Evolutionary conservation across 2,888 invertebrate species (phyloP), one percentile per base, ranked within the genome.

Genomic region (Tiliacea citrago): DNA sequence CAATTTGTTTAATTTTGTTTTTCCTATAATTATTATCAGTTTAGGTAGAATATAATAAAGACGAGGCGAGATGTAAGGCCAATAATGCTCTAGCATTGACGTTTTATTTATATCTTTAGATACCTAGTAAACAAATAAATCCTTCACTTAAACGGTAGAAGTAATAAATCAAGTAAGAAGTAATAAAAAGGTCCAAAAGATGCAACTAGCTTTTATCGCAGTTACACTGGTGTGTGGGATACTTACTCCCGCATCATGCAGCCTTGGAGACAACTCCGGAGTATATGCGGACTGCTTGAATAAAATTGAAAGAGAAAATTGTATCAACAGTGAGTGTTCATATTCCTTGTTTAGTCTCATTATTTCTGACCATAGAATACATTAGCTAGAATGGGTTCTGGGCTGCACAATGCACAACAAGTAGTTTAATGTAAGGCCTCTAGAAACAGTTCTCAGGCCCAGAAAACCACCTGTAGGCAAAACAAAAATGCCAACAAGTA

Each of bases 201-300:
- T 87, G 86, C 81, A 62, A 66, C 24, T 69, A 55, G 16, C 58
- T 12, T 60, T 66, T 70, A 10, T 45, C 71, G 9, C 58, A 63
- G 49, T 75, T 24, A 24, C 80, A 58, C 16, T 85, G 29, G 35
- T 88, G 65, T 81, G 84, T 77, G 81, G 84, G 51, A 78, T 73
- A 68, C 84, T 90, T n/a, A 68, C 74, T 10, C 75, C 69, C 29
- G 86, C 90, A 66, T 81, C 77, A 13, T 88, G 93, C 16, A 96
- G 96, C 75, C 88, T 90, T 3, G 97, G 97, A 51, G 97, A 97
- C 83, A 95, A 94, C 60, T 97, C 97, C 3, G 94, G 93, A 35
- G 94, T 95, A 92, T 97, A 97, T 88, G 95, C 94, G 86, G 96
- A 94, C 73, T 97, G 97, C 89, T 88, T 97, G 35, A 92, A 93